phyloP scores from a whole-genome alignment of 2,113 vertebrate species.

The Rhipidura dahli region DNA sequence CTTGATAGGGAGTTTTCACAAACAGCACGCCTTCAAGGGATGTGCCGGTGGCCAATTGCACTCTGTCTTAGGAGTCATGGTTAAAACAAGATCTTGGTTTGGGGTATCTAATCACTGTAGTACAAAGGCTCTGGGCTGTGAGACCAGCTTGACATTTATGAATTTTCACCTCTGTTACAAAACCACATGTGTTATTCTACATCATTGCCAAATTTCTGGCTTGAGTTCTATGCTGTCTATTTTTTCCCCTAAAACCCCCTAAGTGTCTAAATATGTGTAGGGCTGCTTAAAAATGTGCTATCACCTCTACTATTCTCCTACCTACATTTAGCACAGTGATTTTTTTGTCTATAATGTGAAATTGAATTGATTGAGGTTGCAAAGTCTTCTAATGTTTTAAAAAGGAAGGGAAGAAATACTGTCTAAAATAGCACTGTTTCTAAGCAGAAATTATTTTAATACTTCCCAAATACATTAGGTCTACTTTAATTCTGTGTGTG shows the following conservation, averaged over 20 bases:
- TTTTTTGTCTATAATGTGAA: background rate
- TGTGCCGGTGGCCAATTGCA: background rate
- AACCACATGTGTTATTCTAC: background rate
- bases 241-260: background rate
- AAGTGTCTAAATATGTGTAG: background rate
- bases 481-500: background rate
- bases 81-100: background rate
- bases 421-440: background rate
- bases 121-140: background rate
- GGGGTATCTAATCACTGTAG: background rate
- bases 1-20: background rate
- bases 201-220: background rate
- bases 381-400: background rate
- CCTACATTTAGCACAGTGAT: background rate
- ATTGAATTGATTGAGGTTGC: background rate
- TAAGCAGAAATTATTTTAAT: background rate
- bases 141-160: background rate
- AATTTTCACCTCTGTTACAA: background rate
- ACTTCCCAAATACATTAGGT: background rate
- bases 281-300: background rate
- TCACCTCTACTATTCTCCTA: background rate
- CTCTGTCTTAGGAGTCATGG: background rate
- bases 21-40: background rate
- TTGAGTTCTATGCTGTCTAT: background rate
- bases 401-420: background rate